These are phyloP conservation scores for Austrofundulus limnaeus DNA, from an alignment of 2,113 vertebrate genomes.

Conservation along the genomic window DNA sequence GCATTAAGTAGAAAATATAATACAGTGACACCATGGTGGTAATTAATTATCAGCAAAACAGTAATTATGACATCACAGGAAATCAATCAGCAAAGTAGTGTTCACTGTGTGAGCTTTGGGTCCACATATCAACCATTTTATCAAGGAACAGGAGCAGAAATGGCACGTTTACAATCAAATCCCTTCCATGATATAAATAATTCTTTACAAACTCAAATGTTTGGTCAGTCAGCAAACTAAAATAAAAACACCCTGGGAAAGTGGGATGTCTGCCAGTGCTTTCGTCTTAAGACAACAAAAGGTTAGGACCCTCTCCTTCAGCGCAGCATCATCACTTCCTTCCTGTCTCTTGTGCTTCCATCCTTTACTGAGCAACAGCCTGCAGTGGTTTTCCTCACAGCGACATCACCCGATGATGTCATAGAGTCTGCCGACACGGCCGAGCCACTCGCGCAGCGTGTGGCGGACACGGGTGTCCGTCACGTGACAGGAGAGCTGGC, in stretches of 20 bases:
- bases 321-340: background rate
- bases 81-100: rapidly evolving
- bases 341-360: background rate
- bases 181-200: background rate
- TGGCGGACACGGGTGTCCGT: conserved; percentile 90
- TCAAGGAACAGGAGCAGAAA: conserved; percentile 10
- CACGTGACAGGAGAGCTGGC: conserved; percentile 94
- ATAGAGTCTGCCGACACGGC: conserved; percentile 91
- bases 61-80: background rate
- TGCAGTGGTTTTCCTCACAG: rapidly evolving
- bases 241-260: background rate
- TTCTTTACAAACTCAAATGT: background rate
- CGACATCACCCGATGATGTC: conserved; percentile 83
- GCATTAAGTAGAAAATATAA: background rate
- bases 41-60: background rate
- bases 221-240: background rate
- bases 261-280: background rate
- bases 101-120: background rate
- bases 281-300: background rate
- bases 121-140: background rate
- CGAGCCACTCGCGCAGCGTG: conserved; percentile 93
- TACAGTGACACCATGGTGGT: background rate
- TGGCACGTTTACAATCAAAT: conserved; percentile 12
- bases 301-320: background rate
- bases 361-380: conserved; percentile 16